Base-by-base conservation (phyloP, 2,888 invertebrate genomes). In the Tinea pellionella region DNA sequence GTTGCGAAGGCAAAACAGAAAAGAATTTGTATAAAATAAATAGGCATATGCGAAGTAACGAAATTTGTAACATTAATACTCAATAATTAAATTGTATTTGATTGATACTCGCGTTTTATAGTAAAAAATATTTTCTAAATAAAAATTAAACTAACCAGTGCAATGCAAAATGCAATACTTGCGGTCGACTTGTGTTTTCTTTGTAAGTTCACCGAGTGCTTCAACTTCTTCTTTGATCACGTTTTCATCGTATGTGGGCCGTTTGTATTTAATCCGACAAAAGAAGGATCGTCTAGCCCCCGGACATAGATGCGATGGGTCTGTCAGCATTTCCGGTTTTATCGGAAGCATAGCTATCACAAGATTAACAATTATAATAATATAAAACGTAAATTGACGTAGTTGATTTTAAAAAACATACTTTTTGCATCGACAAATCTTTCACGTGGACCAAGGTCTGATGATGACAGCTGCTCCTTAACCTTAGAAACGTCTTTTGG, bases 401-500 rank as follows among this genome's bases (percentile, higher is more conserved):
- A 3, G 6, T 24, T 24, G 24, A 6, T 24, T 24, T 24, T 3
- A 24, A 6, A 24, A 24, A 37, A 9, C 9, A 89, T 80, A 96
- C 96, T 96, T 89, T 96, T 96, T 59, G 96, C 95, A 81, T 97
- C 97, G 68, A 97, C 96, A 64, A 97, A 89, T 65, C 96, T 89
- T 80, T 97, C 96, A 43, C 96, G 88, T 0, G 96, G 96, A 66
- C 93, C 93, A 64, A 96, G 90, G 80, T 97, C 96, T 0, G 96
- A 93, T 0, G 96, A 94, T 0, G 96, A 95, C 4, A 98, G 88
- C 78, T 98, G 97, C 73, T 97, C 97, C 75, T 98, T 98, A 4
- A 97, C 96, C 80, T 97, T 97, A 61, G 93, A 93, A 41, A 98
- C 94, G 79, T 98, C 98, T 77, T 96, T 96, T 0, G 97, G 97